Evolutionary conservation across 2,113 vertebrate species (phyloP), one percentile per base, ranked within the genome.

Genomic region (Sylvietta virens): DNA sequence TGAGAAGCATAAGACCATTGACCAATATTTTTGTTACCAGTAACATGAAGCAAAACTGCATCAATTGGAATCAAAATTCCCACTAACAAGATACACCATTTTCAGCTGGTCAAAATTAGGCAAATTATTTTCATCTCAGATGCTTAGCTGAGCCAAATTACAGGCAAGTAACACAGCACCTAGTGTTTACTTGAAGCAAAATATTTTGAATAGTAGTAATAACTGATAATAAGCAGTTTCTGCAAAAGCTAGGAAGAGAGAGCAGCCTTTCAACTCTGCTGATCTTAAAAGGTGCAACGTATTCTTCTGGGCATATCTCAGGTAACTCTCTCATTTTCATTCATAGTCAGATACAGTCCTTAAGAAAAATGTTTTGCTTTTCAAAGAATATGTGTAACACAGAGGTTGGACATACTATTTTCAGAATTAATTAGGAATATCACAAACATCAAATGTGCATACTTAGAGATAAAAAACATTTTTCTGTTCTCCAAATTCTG

Each of bases 11-110:
- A 35, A 71, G 30, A 65, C 10, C 39, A 47, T 31, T 1, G 1
- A 37, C 15, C 15, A 56, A 5, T 77, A 44, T 65, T 60, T 80
- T 39, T 80, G 10, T 47, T 56, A 39, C 28, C 21, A 42, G 23
- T 33, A 64, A 20, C 18, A 30, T 12, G 19, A 78, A 84, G 37
- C 10, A 93, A 86, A 72, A 39, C 30, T 45, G 28, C 24, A 26
- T 21, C 0, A 1, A 31, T 0, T 66, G 19, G 20, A 62, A 76
- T 18, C 2, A 6, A 61, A 51, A 39, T 35, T 65, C 10, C 22
- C 54, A 23, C 16, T 69, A 67, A 72, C 10, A 48, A 92, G 44
- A 47, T 18, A 26, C 2, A n/a, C 18, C 3, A n/a, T 64, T 67
- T 82, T 67, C 48, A 57, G 54, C 16, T 27, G 8, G 45, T 26